Evolutionary conservation across 2,797 vertebrate species (phyloP).

Genomic region (Artibeus lituratus): DNA sequence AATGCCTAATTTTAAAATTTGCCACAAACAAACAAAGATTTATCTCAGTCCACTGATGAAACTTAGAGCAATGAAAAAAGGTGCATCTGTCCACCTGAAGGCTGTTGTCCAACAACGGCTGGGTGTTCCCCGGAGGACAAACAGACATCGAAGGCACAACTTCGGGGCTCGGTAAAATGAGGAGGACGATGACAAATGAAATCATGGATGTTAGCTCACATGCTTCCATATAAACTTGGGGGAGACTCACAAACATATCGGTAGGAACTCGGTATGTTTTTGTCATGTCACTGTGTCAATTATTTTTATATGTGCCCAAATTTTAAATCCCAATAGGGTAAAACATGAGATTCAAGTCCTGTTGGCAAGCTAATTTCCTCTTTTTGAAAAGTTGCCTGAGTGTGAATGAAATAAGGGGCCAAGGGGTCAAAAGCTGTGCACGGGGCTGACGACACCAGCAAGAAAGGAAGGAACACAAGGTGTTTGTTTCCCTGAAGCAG

Average conservation of each 20-base stretch:
- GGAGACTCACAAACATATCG: not conserved
- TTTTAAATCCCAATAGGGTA: not conserved
- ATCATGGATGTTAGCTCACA: not conserved
- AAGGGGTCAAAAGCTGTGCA: not conserved
- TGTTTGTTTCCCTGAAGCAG: not conserved
- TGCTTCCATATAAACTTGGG: not conserved
- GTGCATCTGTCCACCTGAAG: not conserved
- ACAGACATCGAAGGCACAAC: not conserved
- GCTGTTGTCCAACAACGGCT: rapidly evolving
- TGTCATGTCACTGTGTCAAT: not conserved
- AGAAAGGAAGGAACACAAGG: not conserved
- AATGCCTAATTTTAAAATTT: not conserved
- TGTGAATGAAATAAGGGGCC: not conserved
- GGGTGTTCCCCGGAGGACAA: not conserved
- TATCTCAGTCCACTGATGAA: not conserved
- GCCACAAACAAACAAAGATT: not conserved
- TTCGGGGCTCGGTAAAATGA: not conserved
- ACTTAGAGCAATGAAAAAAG: not conserved
- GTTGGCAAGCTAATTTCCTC: not conserved
- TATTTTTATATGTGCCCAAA: not conserved
- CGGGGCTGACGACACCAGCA: not conserved
- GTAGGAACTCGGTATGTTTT: not conserved
- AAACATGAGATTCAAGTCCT: not conserved
- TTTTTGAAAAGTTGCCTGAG: not conserved
- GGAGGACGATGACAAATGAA: not conserved